A percentile compares a stretch with the other conserved stretches of the same genome.
Evolutionary conservation across 2,888 invertebrate genomes (phyloP).

Genomic region (Dasysyrphus tricinctus): DNA sequence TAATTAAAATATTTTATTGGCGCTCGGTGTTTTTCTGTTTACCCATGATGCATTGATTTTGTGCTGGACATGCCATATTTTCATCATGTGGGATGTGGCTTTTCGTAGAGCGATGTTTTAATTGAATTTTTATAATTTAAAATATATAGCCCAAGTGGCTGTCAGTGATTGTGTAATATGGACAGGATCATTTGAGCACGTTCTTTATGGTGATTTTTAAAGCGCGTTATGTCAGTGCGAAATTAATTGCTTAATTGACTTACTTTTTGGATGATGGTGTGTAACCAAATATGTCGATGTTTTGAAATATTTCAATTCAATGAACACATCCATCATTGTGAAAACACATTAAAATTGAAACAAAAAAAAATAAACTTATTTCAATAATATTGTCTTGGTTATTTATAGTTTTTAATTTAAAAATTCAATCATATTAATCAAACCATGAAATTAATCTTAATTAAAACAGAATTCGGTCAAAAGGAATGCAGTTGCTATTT

Average conservation of each 20-base stretch:
- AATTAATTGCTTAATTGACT: constrained; percentile 63
- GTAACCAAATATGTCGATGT: constrained; percentile 8
- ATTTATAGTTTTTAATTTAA: background rate
- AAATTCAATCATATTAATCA: background rate
- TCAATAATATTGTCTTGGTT: background rate
- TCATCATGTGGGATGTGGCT: constrained; percentile 42
- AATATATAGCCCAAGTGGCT: constrained; percentile 17
- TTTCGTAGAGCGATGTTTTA: constrained; percentile 53
- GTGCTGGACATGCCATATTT: constrained; percentile 46
- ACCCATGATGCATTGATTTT: constrained; percentile 59
- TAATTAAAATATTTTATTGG: constrained; percentile 59
- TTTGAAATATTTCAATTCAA: constrained; percentile 31
- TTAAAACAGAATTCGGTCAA: no score
- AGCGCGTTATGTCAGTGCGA: constrained; percentile 19
- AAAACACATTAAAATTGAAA: constrained; percentile 8
- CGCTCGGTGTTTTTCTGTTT: constrained; percentile 8
- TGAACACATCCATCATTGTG: background rate
- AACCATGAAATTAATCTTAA: no score
- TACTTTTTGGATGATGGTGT: constrained; percentile 17
- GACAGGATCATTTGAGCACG: constrained; percentile 40
- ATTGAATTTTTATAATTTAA: constrained; percentile 62
- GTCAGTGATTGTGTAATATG: constrained; percentile 42
- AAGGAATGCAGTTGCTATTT: no score
- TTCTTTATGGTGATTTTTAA: constrained; percentile 9
- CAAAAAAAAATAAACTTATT: background rate